Evolutionary conservation across 1,140 invertebrate genomes (phyloP), one percentile per base, ranked within the genome.

Genomic region (Zaprionus davidi): DNA sequence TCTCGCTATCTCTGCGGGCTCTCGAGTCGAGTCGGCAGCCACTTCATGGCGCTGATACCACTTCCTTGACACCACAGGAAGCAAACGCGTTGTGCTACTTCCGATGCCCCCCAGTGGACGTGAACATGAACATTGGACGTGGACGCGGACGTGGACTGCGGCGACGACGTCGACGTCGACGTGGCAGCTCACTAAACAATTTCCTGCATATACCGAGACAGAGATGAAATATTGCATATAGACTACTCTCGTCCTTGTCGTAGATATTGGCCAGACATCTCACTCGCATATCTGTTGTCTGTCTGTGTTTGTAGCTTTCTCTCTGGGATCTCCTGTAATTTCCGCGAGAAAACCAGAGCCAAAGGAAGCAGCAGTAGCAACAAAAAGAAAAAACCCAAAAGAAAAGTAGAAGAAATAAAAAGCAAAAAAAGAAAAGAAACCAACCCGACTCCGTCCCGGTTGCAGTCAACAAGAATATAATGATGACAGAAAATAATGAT

Each of bases 401-500:
- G 13, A 38, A 31, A 46, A 46, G 13, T n/a, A 2, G 20, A 36
- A 26, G 24, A 31, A 46, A 46, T 15, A 34, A 53, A 38, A 26
- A 3, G 15, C 6, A 28, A 49, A 51, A 71, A 11, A 13, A n/a
- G 53, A 17, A 26, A 71, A 49, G 34, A 58, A 57, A 59, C 13
- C 12, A 66, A 66, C 7, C 20, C 46, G 46, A 51, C 17, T 22
- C 20, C 20, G 20, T 24, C 4, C 46, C 46, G 46, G 46, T 51
- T 24, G 64, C 77, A 82, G 83, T 71, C 81, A 84, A 84, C 83
- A 81, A 78, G 85, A 88, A 88, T 90, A 90, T 88, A 88, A 88
- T 88, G 85, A 88, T 88, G 84, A 88, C 84, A 88, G 84, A 88
- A 88, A 88, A 88, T 88, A 88, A 88, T 88, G 84, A 88, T 88